Evolutionary conservation across 2,888 invertebrate genomes (phyloP).

Genomic region (Abrostola tripartita): DNA sequence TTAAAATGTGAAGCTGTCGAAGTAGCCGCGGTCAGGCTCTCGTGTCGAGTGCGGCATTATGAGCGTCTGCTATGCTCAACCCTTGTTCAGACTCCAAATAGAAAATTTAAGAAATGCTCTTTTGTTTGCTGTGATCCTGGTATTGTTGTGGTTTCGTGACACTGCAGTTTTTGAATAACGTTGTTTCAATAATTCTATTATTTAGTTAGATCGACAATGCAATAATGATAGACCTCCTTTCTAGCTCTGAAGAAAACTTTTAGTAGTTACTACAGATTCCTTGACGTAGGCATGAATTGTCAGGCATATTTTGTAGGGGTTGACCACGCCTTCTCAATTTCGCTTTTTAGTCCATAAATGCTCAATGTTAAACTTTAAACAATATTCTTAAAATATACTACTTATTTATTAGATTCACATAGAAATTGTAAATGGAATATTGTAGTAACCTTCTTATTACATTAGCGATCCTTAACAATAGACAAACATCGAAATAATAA

Average conservation of each 20-base stretch:
- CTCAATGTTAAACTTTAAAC: too few species aligned
- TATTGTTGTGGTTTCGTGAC: constrained; percentile 21
- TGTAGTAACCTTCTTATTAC: too few species aligned
- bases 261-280: too few species aligned
- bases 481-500: constrained; percentile 28
- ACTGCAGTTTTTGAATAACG: constrained; percentile 4
- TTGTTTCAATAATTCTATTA: neutral
- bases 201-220: neutral
- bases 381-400: too few species aligned
- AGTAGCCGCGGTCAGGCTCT: constrained; percentile 85
- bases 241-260: too few species aligned
- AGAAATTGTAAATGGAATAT: too few species aligned
- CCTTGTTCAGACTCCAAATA: constrained; percentile 78
- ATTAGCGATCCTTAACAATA: constrained; percentile 13
- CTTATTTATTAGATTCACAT: too few species aligned
- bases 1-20: constrained; percentile 78
- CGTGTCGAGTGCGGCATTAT: constrained; percentile 83
- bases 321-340: too few species aligned
- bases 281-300: too few species aligned
- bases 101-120: constrained; percentile 79
- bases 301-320: too few species aligned
- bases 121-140: constrained; percentile 41
- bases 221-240: too few species aligned
- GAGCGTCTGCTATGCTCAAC: constrained; percentile 75
- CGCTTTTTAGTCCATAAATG: too few species aligned